Percentiles rank a stretch among this genome's conserved stretches.
Evolutionary conservation across 1,140 invertebrate species (phyloP).

Genomic region (Drosophila navojoa): DNA sequence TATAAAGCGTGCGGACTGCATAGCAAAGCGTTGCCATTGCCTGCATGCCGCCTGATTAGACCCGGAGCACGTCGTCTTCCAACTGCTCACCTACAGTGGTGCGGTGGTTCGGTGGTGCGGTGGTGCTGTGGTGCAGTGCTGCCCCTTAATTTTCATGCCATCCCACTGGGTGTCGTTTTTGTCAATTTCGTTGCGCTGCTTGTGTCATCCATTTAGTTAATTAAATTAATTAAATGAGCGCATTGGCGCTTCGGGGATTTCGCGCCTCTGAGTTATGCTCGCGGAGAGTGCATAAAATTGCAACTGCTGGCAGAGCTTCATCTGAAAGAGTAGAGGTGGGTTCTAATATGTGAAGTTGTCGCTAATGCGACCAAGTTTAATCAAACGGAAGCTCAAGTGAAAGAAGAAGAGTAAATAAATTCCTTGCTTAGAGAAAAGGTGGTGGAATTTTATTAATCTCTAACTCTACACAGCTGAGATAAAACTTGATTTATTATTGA

Average conservation of each 20-base stretch:
- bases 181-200: conserved; percentile 2
- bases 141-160: conserved; percentile 45
- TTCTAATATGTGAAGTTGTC: neutral
- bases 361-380: no score
- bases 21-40: conserved; percentile 78
- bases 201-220: conserved; percentile 73
- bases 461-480: no score
- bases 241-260: conserved; percentile 63
- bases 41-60: conserved; percentile 75
- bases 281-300: conserved; percentile 47
- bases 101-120: neutral
- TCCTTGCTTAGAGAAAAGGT: no score
- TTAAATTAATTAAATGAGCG: conserved; percentile 77
- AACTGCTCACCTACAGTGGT: neutral
- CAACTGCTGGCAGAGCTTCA: neutral
- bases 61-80: conserved; percentile 6
- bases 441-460: no score
- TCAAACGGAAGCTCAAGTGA: no score
- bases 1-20: conserved; percentile 81
- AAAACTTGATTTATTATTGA: no score
- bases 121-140: neutral
- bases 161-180: conserved; percentile 57
- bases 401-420: no score
- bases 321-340: neutral
- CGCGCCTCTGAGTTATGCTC: conserved; percentile 47